Evolutionary conservation across 1,140 invertebrate species (phyloP).

Genomic region (Panagrolaimus sp.): DNA sequence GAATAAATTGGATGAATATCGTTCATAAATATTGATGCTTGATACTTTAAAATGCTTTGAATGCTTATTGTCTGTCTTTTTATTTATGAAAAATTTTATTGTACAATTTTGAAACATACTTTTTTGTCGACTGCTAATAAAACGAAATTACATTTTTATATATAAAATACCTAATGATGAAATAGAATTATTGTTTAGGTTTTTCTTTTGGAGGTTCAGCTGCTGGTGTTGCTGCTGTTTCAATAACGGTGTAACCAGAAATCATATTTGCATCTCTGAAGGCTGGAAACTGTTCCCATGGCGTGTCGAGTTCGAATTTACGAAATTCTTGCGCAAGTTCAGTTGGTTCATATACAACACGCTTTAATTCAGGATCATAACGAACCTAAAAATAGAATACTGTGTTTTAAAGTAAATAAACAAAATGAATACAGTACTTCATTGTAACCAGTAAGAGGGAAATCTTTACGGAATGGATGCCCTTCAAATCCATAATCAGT

Average conservation of each 20-base stretch:
- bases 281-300: constrained; percentile 64
- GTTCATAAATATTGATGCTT: too few relatives aligned
- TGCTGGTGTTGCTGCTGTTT: constrained; percentile 20
- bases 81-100: too few relatives aligned
- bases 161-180: too few relatives aligned
- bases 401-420: not conserved
- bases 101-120: too few relatives aligned
- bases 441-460: constrained; percentile 89
- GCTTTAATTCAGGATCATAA: constrained; percentile 91
- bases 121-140: not conserved
- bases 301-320: constrained; percentile 88
- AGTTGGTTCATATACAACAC: constrained; percentile 87
- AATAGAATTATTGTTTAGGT: too few relatives aligned
- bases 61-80: too few relatives aligned
- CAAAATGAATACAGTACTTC: constrained; percentile 68
- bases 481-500: constrained; percentile 99
- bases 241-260: constrained; percentile 55
- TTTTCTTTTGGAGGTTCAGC: not conserved
- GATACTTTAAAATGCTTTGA: too few relatives aligned
- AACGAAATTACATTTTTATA: not conserved
- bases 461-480: constrained; percentile 95
- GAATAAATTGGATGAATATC: not conserved
- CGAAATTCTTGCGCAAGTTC: constrained; percentile 95
- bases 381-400: constrained; percentile 67
- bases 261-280: constrained; percentile 55